Conservation (phyloP, 2,113 vertebrate species). For the Alces alces region DNA sequence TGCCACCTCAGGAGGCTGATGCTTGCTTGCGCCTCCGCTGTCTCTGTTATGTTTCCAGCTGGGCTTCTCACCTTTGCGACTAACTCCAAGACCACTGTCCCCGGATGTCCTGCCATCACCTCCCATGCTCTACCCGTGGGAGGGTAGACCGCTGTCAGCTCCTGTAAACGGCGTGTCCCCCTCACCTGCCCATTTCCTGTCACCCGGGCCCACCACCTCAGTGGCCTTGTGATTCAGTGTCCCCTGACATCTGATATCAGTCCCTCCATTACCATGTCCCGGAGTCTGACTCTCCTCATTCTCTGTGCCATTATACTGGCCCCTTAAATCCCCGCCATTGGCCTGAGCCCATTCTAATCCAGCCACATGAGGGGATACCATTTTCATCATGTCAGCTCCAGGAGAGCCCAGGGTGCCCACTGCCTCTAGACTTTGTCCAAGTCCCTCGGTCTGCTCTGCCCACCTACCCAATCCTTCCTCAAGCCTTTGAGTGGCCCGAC, state of each 20-base stretch:
- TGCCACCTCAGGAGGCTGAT: rapidly evolving
- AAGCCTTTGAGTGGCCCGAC: neutral
- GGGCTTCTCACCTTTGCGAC: neutral
- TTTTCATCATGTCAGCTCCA: rapidly evolving
- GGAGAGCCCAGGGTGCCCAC: neutral
- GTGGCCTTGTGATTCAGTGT: neutral
- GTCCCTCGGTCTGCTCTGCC: neutral
- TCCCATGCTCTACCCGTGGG: neutral
- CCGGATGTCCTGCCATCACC: neutral
- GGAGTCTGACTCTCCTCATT: neutral
- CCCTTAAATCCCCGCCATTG: neutral
- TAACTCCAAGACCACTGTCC: neutral
- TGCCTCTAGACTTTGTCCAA: neutral
- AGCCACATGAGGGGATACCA: rapidly evolving
- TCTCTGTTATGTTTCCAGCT: neutral
- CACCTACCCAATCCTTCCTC: neutral
- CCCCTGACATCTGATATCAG: neutral
- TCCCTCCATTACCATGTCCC: neutral
- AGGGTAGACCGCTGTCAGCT: neutral
- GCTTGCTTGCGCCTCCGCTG: neutral
- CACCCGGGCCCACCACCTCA: neutral
- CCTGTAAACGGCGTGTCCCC: rapidly evolving
- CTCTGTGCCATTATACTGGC: too few species aligned
- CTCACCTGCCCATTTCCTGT: neutral
- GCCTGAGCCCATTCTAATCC: neutral